Percentiles rank a stretch among this genome's conserved stretches.
These are phyloP conservation scores for Eolophus roseicapilla DNA, from an alignment of 2,113 vertebrate species.

Conservation along the genomic window DNA sequence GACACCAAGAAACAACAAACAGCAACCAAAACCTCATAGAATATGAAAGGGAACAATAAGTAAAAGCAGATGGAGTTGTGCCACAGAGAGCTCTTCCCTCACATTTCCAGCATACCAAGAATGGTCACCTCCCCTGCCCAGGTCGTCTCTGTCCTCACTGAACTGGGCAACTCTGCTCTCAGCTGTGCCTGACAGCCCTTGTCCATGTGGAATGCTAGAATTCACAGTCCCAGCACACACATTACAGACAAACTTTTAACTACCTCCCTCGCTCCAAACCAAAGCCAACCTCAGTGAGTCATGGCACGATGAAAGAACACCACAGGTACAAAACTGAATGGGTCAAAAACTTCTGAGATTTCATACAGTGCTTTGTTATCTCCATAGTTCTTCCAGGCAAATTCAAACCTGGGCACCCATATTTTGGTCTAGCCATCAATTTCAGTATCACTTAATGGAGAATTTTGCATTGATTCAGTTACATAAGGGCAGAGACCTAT, in stretches of 20 bases:
- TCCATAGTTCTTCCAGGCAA: not conserved
- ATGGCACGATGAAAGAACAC: not conserved
- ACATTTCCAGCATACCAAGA: not conserved
- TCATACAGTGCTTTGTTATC: not conserved
- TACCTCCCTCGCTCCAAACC: not conserved
- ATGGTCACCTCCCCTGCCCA: constrained; percentile 13
- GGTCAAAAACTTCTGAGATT: not conserved
- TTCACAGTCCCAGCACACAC: not conserved
- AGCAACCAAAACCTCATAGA: not conserved
- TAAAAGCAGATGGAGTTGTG: constrained; percentile 60
- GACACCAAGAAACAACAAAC: not conserved
- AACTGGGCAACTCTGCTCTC: not conserved
- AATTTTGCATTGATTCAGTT: not conserved
- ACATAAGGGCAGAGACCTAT: not conserved
- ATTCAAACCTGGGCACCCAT: not conserved
- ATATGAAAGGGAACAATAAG: constrained; percentile 53
- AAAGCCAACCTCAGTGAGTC: not conserved
- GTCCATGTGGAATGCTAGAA: not conserved
- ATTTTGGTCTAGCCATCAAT: not conserved
- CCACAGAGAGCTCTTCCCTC: constrained; percentile 34
- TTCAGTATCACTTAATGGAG: not conserved
- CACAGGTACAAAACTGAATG: not conserved
- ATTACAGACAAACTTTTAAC: not conserved
- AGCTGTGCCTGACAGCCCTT: not conserved
- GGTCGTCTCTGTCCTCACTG: not conserved